phyloP scores from a whole-genome alignment of 2,797 vertebrate species.

The Limosa lapponica region DNA sequence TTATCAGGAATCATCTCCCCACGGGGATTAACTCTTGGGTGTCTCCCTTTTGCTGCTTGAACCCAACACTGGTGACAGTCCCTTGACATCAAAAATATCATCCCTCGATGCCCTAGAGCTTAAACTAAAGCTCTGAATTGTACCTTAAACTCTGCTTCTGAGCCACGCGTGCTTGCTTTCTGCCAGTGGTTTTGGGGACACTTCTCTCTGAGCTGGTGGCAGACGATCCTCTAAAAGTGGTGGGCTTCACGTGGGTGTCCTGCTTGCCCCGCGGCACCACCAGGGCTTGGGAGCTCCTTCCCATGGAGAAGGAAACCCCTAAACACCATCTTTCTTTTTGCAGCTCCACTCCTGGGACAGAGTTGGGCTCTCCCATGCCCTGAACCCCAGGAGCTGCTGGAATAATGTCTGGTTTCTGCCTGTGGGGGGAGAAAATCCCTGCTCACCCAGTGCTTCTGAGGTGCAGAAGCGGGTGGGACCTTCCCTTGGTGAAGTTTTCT shows the following conservation, averaged over 20 bases:
- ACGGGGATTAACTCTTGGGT: accelerated
- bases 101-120: background rate
- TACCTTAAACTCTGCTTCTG: background rate
- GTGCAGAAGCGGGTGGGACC: background rate
- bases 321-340: too few species aligned
- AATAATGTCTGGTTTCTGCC: background rate
- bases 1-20: background rate
- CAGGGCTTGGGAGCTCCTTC: background rate
- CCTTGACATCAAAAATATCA: background rate
- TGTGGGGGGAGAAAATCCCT: background rate
- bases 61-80: background rate
- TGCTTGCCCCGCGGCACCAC: accelerated
- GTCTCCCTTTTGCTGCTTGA: background rate
- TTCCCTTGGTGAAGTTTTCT: background rate
- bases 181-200: background rate
- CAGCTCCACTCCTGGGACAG: background rate
- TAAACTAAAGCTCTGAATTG: background rate
- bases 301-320: background rate
- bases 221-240: accelerated
- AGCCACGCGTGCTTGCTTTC: accelerated
- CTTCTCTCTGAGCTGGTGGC: background rate
- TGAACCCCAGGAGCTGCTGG: background rate
- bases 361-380: accelerated
- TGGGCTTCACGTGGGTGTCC: background rate
- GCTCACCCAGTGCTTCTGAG: background rate